Base-by-base conservation (phyloP, 2,888 invertebrate species). In the Augochlorella aurata region DNA sequence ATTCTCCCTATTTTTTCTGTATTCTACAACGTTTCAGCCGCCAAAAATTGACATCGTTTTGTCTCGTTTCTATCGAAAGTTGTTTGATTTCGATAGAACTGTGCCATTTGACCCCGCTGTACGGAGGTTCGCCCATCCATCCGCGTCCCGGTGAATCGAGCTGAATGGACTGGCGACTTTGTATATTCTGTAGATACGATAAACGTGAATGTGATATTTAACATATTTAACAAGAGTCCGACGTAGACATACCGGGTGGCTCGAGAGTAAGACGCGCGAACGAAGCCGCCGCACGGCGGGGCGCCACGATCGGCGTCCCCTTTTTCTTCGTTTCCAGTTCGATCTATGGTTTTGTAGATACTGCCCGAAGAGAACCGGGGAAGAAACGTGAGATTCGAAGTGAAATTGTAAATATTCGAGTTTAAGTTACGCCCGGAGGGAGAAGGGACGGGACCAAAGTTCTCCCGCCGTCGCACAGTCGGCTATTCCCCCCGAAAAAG, bases 101-200 rank as follows among this genome's bases (percentile, higher is more conserved):
- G 16, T 29, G 18, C 9, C 38, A 38, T 38, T 38, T 7, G 38
- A 38, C 5, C 38, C 3, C 38, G 38, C 5, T n/a, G 52, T 8
- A n/a, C 52, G 52, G 18, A 29, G 29, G 1, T 61, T 74, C 69
- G 67, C 38, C 38, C 38, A 38, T 78, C 71, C 74, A 63, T 76
- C 71, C 65, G 66, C 79, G 79, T 76, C 66, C 75, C 79, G 74
- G 79, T 79, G 83, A 79, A 76, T 38, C 58, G 73, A 65, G 73
- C 72, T 67, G 72, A 38, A 67, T 29, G 70, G 66, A 76, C 67
- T 65, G 75, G 73, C 73, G 73, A 84, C 75, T 87, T 90, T 92
- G 92, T 93, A 93, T 89, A 93, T 92, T 90, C 87, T 93, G 93
- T 93, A 93, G 92, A 93, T 93, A 92, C 83, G 90, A 90, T 92